Evolutionary conservation across 2,888 invertebrate genomes (phyloP).

Genomic region (Gymnocheta viridis): DNA sequence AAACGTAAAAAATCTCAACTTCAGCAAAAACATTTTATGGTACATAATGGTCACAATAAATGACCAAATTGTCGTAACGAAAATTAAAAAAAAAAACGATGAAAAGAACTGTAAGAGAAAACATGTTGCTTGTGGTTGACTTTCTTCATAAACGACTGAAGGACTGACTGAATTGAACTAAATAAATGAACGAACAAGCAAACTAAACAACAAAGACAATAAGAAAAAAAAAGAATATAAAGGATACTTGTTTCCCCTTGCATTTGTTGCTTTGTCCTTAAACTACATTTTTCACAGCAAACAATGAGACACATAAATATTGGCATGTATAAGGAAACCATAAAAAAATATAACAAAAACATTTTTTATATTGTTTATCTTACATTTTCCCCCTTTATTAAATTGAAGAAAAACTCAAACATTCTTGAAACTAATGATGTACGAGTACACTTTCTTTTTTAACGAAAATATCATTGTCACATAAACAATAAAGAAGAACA

Average conservation of each 20-base stretch:
- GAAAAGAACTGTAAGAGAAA: conserved; percentile 21
- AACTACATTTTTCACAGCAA: conserved; percentile 27
- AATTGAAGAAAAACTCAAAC: conserved; percentile 37
- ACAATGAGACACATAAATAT: conserved; percentile 42
- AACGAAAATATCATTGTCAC: conserved; percentile 37
- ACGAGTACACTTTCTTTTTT: not conserved
- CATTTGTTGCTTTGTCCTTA: conserved; percentile 14
- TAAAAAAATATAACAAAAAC: not conserved
- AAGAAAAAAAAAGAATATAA: not conserved
- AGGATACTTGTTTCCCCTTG: not conserved
- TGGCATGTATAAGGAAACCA: not conserved
- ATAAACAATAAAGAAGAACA: conserved; percentile 30
- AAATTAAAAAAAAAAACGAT: not conserved
- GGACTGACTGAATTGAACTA: conserved; percentile 39
- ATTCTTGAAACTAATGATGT: conserved; percentile 47
- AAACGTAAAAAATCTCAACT: conserved; percentile 34
- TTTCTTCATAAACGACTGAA: conserved; percentile 35
- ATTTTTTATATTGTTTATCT: conserved; percentile 36
- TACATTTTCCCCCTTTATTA: conserved; percentile 9
- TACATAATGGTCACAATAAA: conserved; percentile 63
- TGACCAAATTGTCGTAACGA: conserved; percentile 63
- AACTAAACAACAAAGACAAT: not conserved
- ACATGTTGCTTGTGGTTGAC: conserved; percentile 55
- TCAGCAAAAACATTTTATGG: conserved; percentile 58
- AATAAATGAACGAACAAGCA: conserved; percentile 32